A percentile compares a stretch with the other conserved stretches of the same genome.
These are phyloP conservation scores for Lacerta agilis DNA, from an alignment of 2,797 vertebrate genomes.

Conservation along the genomic window DNA sequence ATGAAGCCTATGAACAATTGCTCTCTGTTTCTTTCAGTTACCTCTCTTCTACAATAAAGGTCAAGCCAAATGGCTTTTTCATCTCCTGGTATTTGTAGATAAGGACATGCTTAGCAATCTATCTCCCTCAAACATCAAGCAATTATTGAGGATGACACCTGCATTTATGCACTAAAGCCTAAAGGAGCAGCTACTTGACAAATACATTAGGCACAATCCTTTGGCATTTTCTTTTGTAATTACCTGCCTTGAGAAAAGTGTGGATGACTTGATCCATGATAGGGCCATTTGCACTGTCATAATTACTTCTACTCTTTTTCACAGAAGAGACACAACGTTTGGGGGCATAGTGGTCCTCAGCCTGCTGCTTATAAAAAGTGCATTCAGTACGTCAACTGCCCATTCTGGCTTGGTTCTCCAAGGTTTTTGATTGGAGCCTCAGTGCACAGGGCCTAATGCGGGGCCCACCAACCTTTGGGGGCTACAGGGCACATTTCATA, in stretches of 20 bases:
- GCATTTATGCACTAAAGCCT: conserved; percentile 58
- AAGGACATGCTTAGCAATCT: conserved; percentile 63
- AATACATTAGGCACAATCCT: conserved; percentile 57
- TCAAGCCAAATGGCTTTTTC: conserved; percentile 65
- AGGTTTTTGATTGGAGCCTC: background rate
- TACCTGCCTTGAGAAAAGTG: conserved; percentile 51
- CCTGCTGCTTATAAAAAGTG: background rate
- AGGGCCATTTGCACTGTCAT: conserved; percentile 33
- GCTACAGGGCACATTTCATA: too few species aligned
- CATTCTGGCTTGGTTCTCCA: background rate
- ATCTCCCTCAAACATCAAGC: conserved; percentile 39
- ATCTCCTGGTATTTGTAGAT: conserved; percentile 47
- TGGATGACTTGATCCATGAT: conserved; percentile 14
- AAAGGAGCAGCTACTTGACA: conserved; percentile 61
- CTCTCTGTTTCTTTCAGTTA: conserved; percentile 58
- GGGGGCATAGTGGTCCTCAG: background rate
- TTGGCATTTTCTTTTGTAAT: conserved; percentile 41
- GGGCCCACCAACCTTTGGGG: too few species aligned
- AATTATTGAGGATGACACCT: conserved; percentile 59
- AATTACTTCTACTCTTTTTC: conserved; percentile 18
- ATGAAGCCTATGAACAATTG: conserved; percentile 45
- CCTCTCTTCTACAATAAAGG: conserved; percentile 54
- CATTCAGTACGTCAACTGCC: background rate
- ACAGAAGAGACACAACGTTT: background rate
- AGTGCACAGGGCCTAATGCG: background rate